A percentile compares a stretch with the other conserved stretches of the same genome.
Conservation (phyloP, 2,888 invertebrate species). For the Apamea sordens region DNA sequence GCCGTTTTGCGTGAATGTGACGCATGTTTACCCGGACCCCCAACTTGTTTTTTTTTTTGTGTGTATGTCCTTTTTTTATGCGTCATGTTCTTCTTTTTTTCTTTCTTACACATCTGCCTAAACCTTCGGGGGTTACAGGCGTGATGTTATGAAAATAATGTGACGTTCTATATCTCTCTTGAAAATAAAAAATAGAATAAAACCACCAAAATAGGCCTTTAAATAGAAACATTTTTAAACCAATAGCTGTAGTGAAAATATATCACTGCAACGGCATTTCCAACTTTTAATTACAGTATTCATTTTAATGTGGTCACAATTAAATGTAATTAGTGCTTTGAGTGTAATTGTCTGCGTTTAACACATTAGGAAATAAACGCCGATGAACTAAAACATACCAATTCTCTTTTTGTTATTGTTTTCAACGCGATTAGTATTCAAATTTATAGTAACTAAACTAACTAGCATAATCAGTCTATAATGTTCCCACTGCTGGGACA, state of each 20-base stretch:
- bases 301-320: constrained; percentile 34
- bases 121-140: not conserved
- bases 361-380: constrained; percentile 27
- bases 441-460: not conserved
- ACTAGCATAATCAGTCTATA: too few species aligned
- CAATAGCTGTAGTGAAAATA: not conserved
- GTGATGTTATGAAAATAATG: not conserved
- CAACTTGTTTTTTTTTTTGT: too few species aligned
- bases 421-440: not conserved
- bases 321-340: constrained; percentile 31
- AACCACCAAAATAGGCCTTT: not conserved
- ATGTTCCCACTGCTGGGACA: too few species aligned
- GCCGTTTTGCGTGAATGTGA: too few species aligned
- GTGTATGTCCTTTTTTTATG: too few species aligned
- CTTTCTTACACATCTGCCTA: not conserved
- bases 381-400: not conserved
- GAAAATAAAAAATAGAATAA: too few species aligned
- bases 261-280: constrained; percentile 11
- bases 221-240: not conserved
- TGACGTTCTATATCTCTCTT: not conserved
- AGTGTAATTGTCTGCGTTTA: constrained; percentile 14
- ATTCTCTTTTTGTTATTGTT: not conserved
- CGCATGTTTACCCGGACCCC: too few species aligned
- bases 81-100: too few species aligned
- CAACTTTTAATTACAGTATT: constrained; percentile 31